Evolutionary conservation across 30 jellyfish, hydroid and myxozoan genomes (phyloP), one percentile per base, ranked within the genome.

Genomic region (Clytia hemisphaerica): DNA sequence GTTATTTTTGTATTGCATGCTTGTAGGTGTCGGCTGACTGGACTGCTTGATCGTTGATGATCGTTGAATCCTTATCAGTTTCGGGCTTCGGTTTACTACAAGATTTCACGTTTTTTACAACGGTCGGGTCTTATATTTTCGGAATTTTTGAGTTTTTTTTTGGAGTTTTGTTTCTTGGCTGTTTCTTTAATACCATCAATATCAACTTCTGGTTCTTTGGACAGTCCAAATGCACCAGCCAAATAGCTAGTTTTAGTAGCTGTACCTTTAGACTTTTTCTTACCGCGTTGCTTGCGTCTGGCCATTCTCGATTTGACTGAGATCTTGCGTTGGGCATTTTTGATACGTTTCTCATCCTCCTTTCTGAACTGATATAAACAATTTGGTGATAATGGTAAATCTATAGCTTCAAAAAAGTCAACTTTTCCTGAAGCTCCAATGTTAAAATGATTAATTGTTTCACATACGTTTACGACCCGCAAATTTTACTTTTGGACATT

Each of bases 401-500:
- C 73, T 10, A 71, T 61, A 1, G 50, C 22, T 26, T 70, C 53
- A 27, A 16, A 49, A 4, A 1, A 10, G 31, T 9, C 9, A 7
- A 70, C 60, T 26, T 75, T 25, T 30, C 24, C n/a, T 14, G 10
- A 15, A 12, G 61, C 67, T 33, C 77, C 83, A 25, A 37, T 34
- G 19, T 48, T 53, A 14, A 77, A 50, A 9, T 51, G 50, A 51
- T 51, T 34, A 45, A 71, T 73, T 30, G 74, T 71, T 54, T 71
- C 83, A 21, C 64, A 62, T 26, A 21, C 29, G 31, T 34, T 29
- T 42, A 35, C 58, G 54, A 19, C 82, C 83, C 30, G 70, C 28
- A 65, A 77, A 53, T 27, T 1, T 19, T 58, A 50, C 36, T 37
- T 77, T 77, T 21, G 92, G 92, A 37, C 65, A 55, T 29, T 45